These are phyloP conservation scores for Papilio machaon DNA, from an alignment of 1,140 invertebrate species.

Conservation along the genomic window DNA sequence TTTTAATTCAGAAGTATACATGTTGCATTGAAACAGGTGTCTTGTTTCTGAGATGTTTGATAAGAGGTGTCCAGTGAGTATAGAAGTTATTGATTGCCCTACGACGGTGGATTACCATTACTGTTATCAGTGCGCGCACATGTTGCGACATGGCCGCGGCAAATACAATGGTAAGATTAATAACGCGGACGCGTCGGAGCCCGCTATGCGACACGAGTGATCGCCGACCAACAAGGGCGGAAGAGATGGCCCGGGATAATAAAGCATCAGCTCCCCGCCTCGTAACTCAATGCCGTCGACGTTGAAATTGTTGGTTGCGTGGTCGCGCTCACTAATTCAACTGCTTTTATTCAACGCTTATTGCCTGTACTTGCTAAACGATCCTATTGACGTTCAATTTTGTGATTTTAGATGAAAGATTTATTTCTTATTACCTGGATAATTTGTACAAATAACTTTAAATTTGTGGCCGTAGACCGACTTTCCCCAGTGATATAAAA, in stretches of 20 bases:
- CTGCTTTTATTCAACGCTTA: slow-evolving; percentile 62
- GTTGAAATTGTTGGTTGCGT: slow-evolving; percentile 72
- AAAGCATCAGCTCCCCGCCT: slow-evolving; percentile 69
- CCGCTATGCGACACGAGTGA: slow-evolving; percentile 73
- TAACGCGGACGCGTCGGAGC: slow-evolving; percentile 69
- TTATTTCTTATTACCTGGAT: slow-evolving; percentile 15
- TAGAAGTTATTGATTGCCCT: slow-evolving; percentile 73
- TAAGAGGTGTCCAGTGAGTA: slow-evolving; percentile 67
- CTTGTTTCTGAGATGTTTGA: slow-evolving; percentile 52
- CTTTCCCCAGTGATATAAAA: neutral
- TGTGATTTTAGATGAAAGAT: slow-evolving; percentile 4
- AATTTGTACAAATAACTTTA: neutral
- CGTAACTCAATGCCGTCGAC: slow-evolving; percentile 74
- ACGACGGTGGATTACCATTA: slow-evolving; percentile 68
- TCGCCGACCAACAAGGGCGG: slow-evolving; percentile 73
- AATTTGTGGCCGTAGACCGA: neutral
- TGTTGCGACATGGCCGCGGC: slow-evolving; percentile 66
- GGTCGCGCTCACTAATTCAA: slow-evolving; percentile 56
- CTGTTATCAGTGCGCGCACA: slow-evolving; percentile 71
- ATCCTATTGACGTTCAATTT: slow-evolving; percentile 50
- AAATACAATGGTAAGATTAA: slow-evolving; percentile 80
- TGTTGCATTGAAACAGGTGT: slow-evolving; percentile 50
- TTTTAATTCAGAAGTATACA: slow-evolving; percentile 19
- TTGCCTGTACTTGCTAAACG: slow-evolving; percentile 60
- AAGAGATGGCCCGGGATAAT: slow-evolving; percentile 77